Evolutionary conservation across 1,140 invertebrate genomes (phyloP).

Genomic region (Apis florea): DNA sequence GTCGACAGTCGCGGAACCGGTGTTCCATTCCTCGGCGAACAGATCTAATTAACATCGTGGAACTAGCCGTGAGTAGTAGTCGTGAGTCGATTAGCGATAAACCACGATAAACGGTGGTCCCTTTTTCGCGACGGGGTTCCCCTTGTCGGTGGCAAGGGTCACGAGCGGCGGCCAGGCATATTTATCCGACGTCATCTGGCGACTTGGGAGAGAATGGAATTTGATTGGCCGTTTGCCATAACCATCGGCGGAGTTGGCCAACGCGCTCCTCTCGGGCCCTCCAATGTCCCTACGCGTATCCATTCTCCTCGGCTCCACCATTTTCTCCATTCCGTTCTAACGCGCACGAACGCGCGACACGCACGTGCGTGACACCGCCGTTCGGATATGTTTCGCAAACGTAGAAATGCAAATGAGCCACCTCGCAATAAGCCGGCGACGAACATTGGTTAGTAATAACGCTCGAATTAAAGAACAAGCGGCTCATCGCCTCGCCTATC

Average conservation of each 20-base stretch:
- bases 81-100: constrained; percentile 9
- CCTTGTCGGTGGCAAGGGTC: constrained; percentile 29
- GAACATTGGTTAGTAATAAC: constrained; percentile 32
- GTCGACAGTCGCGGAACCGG: constrained; percentile 13
- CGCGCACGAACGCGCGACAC: constrained; percentile 15
- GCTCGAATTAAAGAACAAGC: constrained; percentile 16
- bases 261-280: constrained; percentile 20
- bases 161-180: constrained; percentile 48
- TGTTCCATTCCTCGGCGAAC: background rate
- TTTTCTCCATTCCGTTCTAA: constrained; percentile 51
- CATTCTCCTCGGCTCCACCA: constrained; percentile 59
- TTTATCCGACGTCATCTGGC: constrained; percentile 61
- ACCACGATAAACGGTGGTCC: constrained; percentile 7
- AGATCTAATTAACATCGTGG: constrained; percentile 23
- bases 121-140: constrained; percentile 35
- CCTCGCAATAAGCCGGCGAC: constrained; percentile 32
- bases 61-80: background rate
- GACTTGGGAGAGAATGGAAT: constrained; percentile 62
- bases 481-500: background rate
- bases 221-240: constrained; percentile 73
- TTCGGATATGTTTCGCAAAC: constrained; percentile 21
- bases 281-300: constrained; percentile 29
- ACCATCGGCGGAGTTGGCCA: constrained; percentile 52
- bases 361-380: constrained; percentile 34
- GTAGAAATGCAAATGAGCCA: constrained; percentile 38